A percentile compares a stretch with the other conserved stretches of the same genome.
Conservation (phyloP, 2,113 vertebrate species). For the Crotalus viridis region DNA sequence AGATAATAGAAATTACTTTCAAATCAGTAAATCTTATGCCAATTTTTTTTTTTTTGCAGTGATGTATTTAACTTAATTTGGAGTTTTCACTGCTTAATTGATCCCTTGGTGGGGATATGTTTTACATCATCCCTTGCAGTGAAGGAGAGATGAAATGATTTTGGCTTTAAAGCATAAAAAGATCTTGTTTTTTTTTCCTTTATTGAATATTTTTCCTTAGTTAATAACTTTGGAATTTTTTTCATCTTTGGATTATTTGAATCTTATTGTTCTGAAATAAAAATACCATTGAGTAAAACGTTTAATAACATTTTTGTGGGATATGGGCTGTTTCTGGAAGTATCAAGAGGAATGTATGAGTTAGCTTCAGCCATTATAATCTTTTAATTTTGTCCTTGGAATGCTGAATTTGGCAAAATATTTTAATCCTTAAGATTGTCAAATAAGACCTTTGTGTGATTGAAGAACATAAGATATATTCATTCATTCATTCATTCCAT, state of each 20-base stretch:
- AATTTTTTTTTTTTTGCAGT: conserved; percentile 47
- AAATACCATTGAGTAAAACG: conserved; percentile 40
- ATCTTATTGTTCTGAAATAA: conserved; percentile 47
- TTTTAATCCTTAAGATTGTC: neutral
- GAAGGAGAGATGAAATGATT: conserved; percentile 29
- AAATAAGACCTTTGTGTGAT: neutral
- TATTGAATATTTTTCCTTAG: conserved; percentile 42
- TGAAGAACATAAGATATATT: neutral
- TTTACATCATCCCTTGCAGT: conserved; percentile 52
- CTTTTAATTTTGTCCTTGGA: neutral
- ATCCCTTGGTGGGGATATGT: conserved; percentile 55
- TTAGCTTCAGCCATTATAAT: conserved; percentile 32
- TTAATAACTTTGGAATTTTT: conserved; percentile 48
- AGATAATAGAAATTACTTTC: conserved; percentile 39
- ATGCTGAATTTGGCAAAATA: neutral
- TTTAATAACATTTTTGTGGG: conserved; percentile 57
- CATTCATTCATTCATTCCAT: neutral
- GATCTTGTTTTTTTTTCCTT: neutral
- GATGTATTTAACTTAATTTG: conserved; percentile 58
- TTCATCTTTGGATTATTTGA: conserved; percentile 52
- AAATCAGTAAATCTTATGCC: conserved; percentile 47
- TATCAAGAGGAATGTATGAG: conserved; percentile 21
- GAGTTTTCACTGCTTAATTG: conserved; percentile 55
- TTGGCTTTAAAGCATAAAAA: conserved; percentile 49
- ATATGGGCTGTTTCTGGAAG: conserved; percentile 40